A percentile compares a stretch with the other conserved stretches of the same genome.
phyloP scores from a whole-genome alignment of 1,140 invertebrate species.

The Pseudomyrmex cubaensis region DNA sequence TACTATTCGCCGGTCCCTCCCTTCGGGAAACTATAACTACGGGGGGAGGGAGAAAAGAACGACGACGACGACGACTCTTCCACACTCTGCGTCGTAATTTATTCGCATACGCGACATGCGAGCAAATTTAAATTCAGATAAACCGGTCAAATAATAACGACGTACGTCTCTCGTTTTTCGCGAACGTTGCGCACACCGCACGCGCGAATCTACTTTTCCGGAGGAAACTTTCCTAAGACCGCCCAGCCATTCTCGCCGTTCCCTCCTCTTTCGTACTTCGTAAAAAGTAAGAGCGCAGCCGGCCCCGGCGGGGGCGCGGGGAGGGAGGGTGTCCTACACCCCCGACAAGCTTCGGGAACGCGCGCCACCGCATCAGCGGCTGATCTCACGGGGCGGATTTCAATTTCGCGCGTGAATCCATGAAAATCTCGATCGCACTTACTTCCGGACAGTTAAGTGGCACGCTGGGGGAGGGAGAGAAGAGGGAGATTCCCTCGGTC shows the following conservation, averaged over 20 bases:
- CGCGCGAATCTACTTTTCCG: slow-evolving; percentile 16
- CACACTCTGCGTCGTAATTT: slow-evolving; percentile 14
- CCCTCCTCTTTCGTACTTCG: slow-evolving; percentile 40
- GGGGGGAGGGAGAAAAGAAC: too few species aligned
- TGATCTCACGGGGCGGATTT: slow-evolving; percentile 30
- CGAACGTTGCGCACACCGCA: background rate
- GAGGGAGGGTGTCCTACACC: background rate
- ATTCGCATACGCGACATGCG: slow-evolving; percentile 30
- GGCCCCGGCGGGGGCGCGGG: background rate
- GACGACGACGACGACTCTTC: too few species aligned
- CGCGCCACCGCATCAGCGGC: slow-evolving; percentile 1
- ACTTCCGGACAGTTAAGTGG: slow-evolving; percentile 58
- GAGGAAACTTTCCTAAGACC: slow-evolving; percentile 31
- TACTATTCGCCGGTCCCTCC: background rate
- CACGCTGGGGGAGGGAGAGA: background rate
- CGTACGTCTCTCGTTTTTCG: slow-evolving; percentile 18
- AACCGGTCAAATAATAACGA: slow-evolving; percentile 49
- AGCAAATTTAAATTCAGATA: slow-evolving; percentile 53
- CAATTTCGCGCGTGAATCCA: slow-evolving; percentile 61
- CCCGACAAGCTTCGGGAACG: background rate
- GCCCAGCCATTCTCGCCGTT: slow-evolving; percentile 19
- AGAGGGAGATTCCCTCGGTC: background rate
- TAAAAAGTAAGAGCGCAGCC: slow-evolving; percentile 43
- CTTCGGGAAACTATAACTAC: slow-evolving; percentile 32
- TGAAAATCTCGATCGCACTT: slow-evolving; percentile 61